Evolutionary conservation across 2,888 invertebrate species (phyloP).

Genomic region (Tinea trinotella): DNA sequence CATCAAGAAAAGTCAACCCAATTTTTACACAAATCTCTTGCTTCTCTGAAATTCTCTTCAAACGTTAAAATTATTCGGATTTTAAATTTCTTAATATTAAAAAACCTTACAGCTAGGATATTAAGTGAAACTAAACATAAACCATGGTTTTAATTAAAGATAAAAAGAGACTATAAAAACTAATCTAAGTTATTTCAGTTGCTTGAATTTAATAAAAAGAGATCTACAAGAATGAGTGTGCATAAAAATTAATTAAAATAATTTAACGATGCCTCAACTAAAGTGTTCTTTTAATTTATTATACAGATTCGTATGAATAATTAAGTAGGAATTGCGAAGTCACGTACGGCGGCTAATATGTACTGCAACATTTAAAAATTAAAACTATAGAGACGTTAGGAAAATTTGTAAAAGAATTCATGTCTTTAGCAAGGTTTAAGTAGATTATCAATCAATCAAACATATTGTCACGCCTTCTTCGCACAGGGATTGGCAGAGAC

Average conservation of each 20-base stretch:
- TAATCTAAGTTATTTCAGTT: background rate
- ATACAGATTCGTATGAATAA: slow-evolving; percentile 40
- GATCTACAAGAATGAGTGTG: background rate
- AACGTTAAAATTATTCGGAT: too few relatives aligned
- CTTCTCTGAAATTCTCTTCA: too few relatives aligned
- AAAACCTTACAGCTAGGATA: too few relatives aligned
- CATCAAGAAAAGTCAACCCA: too few relatives aligned
- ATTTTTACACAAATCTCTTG: too few relatives aligned
- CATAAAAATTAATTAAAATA: slow-evolving; percentile 11
- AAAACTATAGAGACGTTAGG: background rate
- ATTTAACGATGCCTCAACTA: slow-evolving; percentile 8
- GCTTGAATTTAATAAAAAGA: background rate
- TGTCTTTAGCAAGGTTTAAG: too few relatives aligned
- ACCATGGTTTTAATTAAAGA: background rate
- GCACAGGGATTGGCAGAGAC: too few relatives aligned
- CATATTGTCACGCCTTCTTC: too few relatives aligned
- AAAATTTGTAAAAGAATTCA: too few relatives aligned
- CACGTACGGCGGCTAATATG: slow-evolving; percentile 42
- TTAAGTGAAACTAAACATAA: too few relatives aligned
- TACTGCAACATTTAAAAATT: slow-evolving; percentile 30
- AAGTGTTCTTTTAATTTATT: slow-evolving; percentile 23
- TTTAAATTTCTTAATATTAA: too few relatives aligned
- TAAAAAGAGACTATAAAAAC: background rate
- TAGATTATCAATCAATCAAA: too few relatives aligned
- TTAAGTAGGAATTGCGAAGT: slow-evolving; percentile 40